These are phyloP conservation scores for Spheniscus mendiculus DNA, from an alignment of 2,113 vertebrate species.

Conservation along the genomic window DNA sequence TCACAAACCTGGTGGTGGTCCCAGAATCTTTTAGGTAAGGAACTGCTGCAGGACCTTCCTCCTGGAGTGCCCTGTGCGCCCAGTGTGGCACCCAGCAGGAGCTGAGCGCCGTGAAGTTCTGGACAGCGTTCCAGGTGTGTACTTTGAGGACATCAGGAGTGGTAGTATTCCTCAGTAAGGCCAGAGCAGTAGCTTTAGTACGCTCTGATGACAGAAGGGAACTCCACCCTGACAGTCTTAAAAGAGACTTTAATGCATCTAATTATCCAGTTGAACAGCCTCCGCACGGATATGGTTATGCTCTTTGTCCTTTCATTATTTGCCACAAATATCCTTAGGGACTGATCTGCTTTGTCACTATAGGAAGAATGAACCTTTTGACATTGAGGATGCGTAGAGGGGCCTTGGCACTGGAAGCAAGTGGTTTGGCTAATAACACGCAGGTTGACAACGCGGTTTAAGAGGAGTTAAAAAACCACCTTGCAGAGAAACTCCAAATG, in stretches of 20 bases:
- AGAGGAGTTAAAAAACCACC: neutral
- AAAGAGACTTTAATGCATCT: neutral
- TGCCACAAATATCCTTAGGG: neutral
- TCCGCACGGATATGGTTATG: neutral
- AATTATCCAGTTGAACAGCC: neutral
- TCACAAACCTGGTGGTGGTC: neutral
- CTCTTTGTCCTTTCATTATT: neutral
- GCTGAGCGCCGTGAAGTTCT: neutral
- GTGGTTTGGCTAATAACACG: neutral
- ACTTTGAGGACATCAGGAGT: neutral
- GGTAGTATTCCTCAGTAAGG: neutral
- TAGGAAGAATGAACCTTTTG: neutral
- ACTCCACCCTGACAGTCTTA: neutral
- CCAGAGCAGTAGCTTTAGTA: neutral
- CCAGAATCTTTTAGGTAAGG: neutral
- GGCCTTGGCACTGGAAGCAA: neutral
- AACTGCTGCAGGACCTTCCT: neutral
- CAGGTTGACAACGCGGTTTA: neutral
- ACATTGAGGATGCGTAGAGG: neutral
- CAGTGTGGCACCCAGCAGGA: neutral
- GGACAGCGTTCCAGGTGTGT: neutral
- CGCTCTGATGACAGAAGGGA: neutral
- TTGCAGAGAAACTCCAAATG: neutral
- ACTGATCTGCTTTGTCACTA: neutral
- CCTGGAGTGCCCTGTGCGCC: accelerated